Evolutionary conservation across 2,797 vertebrate genomes (phyloP), one percentile per base, ranked within the genome.

Genomic region (Cossypha caffra): DNA sequence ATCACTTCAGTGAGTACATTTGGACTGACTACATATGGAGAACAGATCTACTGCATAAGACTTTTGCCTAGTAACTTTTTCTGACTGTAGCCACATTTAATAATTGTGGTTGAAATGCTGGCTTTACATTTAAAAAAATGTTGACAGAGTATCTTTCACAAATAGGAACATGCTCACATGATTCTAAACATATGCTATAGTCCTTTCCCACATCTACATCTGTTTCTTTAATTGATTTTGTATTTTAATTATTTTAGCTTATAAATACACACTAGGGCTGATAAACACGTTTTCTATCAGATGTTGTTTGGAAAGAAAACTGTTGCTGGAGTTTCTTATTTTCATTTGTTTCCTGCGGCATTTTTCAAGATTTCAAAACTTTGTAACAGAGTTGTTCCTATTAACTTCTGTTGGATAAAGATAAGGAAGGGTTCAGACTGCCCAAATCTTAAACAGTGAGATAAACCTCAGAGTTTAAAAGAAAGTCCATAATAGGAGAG

Each of bases 101-200:
- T 96, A 96, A 90, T 87, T 91, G 93, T 94, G 95, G 96, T 94
- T 95, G 84, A 96, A 96, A 96, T 85, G 42, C 86, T 94, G 92
- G 86, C 95, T 97, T 96, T 96, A 96, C 93, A 86, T 96, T 96
- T 94, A 18, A 96, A 96, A 96, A 95, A 95, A 94, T 93, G 95
- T 96, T 96, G 96, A 96, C 86, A 81, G 84, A 94, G 86, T 93
- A 92, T 96, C 91, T 93, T 92, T 95, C 95, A 91, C 86, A 95
- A 95, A 97, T 95, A 57, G 75, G 78, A 94, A 92, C 93, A 92
- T 83, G 88, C 71, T 95, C 64, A 68, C 67, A 85, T 71, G 75
- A 96, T 89, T 94, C 57, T 85, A 71, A 96, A 95, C 95, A 90
- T 54, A 71, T 92, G 95, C 52, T 89, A 18, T 16, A 48, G 13